Evolutionary conservation across 1,140 invertebrate species (phyloP).

Genomic region (Drosophila takahashii): DNA sequence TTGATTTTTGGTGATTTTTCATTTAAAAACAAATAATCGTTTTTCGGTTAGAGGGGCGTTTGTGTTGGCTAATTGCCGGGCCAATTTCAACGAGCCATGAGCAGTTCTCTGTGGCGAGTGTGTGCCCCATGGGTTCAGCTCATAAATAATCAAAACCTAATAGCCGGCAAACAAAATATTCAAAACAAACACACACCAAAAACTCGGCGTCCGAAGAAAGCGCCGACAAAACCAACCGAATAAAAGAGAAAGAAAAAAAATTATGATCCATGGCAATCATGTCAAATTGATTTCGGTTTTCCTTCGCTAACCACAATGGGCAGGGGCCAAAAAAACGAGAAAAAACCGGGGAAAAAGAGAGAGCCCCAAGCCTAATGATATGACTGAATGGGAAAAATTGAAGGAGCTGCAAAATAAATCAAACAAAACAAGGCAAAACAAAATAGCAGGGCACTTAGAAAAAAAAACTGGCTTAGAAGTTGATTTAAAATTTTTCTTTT

Average conservation of each 20-base stretch:
- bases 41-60: constrained; percentile 33
- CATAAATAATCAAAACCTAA: constrained; percentile 68
- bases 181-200: constrained; percentile 48
- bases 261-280: constrained; percentile 78
- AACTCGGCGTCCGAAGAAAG: constrained; percentile 17
- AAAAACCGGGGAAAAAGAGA: constrained; percentile 25
- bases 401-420: constrained; percentile 77
- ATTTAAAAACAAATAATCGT: constrained; percentile 51
- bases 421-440: constrained; percentile 53
- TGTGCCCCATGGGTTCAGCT: constrained; percentile 43
- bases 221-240: constrained; percentile 14
- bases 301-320: constrained; percentile 27
- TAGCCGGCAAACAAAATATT: constrained; percentile 62
- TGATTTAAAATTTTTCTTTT: neutral
- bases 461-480: neutral
- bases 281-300: constrained; percentile 71
- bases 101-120: constrained; percentile 12
- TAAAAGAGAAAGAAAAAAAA: constrained; percentile 44
- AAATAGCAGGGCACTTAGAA: constrained; percentile 9
- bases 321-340: constrained; percentile 14
- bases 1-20: constrained; percentile 32
- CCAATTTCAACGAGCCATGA: constrained; percentile 51
- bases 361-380: constrained; percentile 57
- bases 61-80: constrained; percentile 50
- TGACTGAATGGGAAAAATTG: constrained; percentile 53